Evolutionary conservation across 2,888 invertebrate genomes (phyloP).

Genomic region (Drosophila silvestris): DNA sequence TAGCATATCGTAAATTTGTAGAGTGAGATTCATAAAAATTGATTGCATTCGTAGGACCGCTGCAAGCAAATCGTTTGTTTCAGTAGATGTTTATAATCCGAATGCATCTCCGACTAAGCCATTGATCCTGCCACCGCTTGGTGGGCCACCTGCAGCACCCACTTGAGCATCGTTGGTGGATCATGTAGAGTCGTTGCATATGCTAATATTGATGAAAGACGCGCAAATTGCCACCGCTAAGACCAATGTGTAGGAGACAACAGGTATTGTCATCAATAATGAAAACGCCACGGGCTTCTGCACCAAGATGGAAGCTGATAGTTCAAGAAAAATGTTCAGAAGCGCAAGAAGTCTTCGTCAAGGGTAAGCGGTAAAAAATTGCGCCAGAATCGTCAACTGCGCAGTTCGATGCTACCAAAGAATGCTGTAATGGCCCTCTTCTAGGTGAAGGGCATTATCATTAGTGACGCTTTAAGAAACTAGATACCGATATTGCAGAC

Average conservation of each 20-base stretch:
- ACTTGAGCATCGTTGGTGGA: background rate
- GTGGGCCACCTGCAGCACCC: background rate
- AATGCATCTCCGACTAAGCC: background rate
- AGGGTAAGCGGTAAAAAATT: constrained; percentile 86
- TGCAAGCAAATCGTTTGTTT: constrained; percentile 55
- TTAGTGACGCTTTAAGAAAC: constrained; percentile 64
- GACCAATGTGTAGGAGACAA: background rate
- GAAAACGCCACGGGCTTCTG: constrained; percentile 24
- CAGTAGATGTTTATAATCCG: constrained; percentile 46
- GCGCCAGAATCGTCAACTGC: constrained; percentile 90
- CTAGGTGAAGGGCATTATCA: constrained; percentile 88
- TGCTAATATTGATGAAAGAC: constrained; percentile 34
- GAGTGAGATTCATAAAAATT: constrained; percentile 42
- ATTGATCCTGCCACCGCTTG: background rate
- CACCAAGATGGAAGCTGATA: constrained; percentile 68
- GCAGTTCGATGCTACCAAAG: constrained; percentile 92
- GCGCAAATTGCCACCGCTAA: constrained; percentile 12
- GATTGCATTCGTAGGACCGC: constrained; percentile 59
- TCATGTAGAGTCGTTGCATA: constrained; percentile 3
- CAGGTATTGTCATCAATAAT: background rate
- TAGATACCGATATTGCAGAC: constrained; percentile 58
- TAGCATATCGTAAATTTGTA: background rate
- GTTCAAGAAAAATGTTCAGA: constrained; percentile 83
- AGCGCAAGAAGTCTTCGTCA: constrained; percentile 84
- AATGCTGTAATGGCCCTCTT: constrained; percentile 94